Evolutionary conservation across 2,888 invertebrate species (phyloP), one percentile per base, ranked within the genome.

Genomic region (Pycnomerus fuliginosus): DNA sequence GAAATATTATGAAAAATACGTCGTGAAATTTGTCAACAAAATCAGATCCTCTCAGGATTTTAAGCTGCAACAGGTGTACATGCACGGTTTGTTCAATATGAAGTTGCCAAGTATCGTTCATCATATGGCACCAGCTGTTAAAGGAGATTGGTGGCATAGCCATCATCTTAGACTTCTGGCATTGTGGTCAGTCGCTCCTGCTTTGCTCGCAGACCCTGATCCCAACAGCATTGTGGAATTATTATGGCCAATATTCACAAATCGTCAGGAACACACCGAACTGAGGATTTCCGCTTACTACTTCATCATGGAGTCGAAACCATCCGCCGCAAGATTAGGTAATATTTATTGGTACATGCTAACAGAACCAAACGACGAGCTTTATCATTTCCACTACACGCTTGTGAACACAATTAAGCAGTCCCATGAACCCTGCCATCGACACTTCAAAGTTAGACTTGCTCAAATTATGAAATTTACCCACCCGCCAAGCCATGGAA

Each of bases 31-130:
- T 31, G 46, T 62, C 3, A 51, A 60, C n/a, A 56, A 55, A 44
- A 15, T 68, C 50, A 60, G 52, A 25, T 41, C 5, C 11, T 39
- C 62, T 24, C 55, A 55, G 22, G 58, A 61, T 8, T 67, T 72
- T 38, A 59, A 68, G 2, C 62, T 67, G 48, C 69, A 73, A 58
- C 55, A 74, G 49, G 45, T 74, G 11, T 75, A 73, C 54, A 49
- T 76, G 30, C 67, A 72, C 58, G 77, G 72, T 1, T 60, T 78
- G 34, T 66, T 61, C 25, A 79, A 79, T 56, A 69, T 76, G 23
- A 65, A 69, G 46, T 52, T 74, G 2, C 63, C 62, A 3, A 63
- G 66, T 14, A 65, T 72, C 16, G 49, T 70, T 15, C 63, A 70
- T 28, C 65, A 70, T 32, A 52, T 78, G 33, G 65, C 62, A 16